Evolutionary conservation across 2,113 vertebrate species (phyloP).

Genomic region (Crotalus horridus): DNA sequence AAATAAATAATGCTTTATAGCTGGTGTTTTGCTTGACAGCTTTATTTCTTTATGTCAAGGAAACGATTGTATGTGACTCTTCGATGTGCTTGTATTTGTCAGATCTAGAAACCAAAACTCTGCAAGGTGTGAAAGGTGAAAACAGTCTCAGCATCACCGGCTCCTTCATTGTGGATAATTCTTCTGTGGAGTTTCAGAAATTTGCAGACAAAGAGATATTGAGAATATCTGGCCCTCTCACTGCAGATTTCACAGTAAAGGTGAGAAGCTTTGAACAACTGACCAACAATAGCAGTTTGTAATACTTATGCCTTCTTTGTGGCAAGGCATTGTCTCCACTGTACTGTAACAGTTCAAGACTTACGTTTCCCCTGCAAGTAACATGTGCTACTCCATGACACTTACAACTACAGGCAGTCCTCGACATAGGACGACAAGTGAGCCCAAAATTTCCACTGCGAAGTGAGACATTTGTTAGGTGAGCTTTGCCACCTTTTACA

Average conservation of each 20-base stretch:
- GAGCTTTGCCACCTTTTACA: background rate
- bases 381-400: background rate
- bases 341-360: background rate
- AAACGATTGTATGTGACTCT: conserved; percentile 37
- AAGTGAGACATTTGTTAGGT: background rate
- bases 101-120: conserved; percentile 93
- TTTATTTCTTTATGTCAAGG: background rate
- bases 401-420: background rate
- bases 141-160: conserved; percentile 77
- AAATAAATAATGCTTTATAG: background rate
- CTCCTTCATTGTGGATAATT: conserved; percentile 86
- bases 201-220: conserved; percentile 89
- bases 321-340: background rate
- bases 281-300: background rate
- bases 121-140: conserved; percentile 85
- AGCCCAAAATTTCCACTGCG: background rate
- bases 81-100: conserved; percentile 45
- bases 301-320: background rate
- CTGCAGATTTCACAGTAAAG: conserved; percentile 91
- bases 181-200: conserved; percentile 90
- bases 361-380: background rate
- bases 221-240: conserved; percentile 85
- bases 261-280: conserved; percentile 65
- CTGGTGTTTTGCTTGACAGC: background rate
- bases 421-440: background rate